Evolutionary conservation across 2,888 invertebrate species (phyloP), one percentile per base, ranked within the genome.

Genomic region (Macrophya alboannulata): DNA sequence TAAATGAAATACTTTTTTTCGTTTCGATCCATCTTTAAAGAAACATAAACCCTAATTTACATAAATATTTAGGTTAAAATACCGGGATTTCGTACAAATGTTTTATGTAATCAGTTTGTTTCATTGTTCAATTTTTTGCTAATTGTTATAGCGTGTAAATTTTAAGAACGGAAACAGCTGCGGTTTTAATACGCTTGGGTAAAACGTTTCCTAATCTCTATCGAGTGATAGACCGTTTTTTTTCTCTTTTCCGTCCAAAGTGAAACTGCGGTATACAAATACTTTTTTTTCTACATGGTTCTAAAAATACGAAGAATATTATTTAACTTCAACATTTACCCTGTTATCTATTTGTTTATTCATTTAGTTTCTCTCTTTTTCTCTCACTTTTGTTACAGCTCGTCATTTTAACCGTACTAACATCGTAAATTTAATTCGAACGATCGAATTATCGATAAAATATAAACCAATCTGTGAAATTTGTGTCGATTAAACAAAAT

Each of bases 141-240:
- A 71, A 40, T n/a, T 40, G 10, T 40, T 8, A n/a, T n/a, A 40
- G 40, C 12, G 5, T 2, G n/a, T 40, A 71, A n/a, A 40, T 45
- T 51, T 12, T 8, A 17, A 43, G 59, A 59, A 79, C 79, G 79
- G 79, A 79, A 79, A 79, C 79, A 59, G 79, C 79, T 79, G 79
- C 40, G n/a, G 55, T 79, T 51, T 31, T 31, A 25, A 48, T 8
- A 31, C 17, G 43, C 43, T n/a, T 43, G 40, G 17, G 9, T 43
- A 6, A 51, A 45, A 76, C 76, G 48, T 48, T 48, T 12, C 17
- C 17, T 48, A 51, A 72, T 72, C 72, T 76, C 25, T 76, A 10
- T 17, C n/a, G 17, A 43, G 45, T 21, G 72, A 74, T 74, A 43
- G 45, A 40, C 40, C 40, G 31, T 3, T 45, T n/a, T 55, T 55